Percentiles rank a stretch among this genome's conserved stretches.
Evolutionary conservation across 1,140 invertebrate species (phyloP).

Genomic region (Parapsyche elsis): DNA sequence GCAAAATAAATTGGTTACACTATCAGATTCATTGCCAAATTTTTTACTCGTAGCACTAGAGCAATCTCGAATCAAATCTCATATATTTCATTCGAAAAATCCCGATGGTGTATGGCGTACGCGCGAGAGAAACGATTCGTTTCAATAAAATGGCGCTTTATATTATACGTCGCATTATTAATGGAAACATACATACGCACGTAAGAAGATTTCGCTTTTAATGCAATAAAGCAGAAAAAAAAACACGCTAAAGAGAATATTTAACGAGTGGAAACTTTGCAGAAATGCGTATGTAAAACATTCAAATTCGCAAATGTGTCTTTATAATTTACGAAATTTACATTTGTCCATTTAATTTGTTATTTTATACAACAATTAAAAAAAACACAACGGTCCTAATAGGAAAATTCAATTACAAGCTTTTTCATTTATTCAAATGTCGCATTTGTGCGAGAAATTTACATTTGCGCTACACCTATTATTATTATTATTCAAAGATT

Average conservation of each 20-base stretch:
- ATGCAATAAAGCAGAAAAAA: too few species aligned
- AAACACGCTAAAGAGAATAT: too few species aligned
- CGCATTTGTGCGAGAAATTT: constrained; percentile 1
- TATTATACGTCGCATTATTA: background rate
- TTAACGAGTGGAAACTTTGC: too few species aligned
- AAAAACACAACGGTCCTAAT: background rate
- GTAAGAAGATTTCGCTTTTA: too few species aligned
- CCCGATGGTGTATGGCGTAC: background rate
- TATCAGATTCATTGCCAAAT: constrained; percentile 10
- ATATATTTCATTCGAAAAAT: constrained; percentile 19
- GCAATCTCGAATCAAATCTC: background rate
- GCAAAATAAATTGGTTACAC: constrained; percentile 17
- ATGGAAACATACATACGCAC: background rate
- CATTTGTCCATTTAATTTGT: too few species aligned
- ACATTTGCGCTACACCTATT: background rate
- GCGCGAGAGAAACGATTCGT: background rate
- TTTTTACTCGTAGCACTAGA: background rate
- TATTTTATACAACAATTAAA: too few species aligned
- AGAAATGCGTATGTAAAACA: too few species aligned
- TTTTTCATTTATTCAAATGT: constrained; percentile 11
- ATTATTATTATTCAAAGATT: constrained; percentile 7
- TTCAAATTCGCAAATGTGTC: too few species aligned
- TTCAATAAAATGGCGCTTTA: background rate
- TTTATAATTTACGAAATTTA: too few species aligned
- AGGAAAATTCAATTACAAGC: background rate